A percentile compares a stretch with the other conserved stretches of the same genome.
Evolutionary conservation across 2,888 invertebrate species (phyloP).

Genomic region (Meta bourneti): DNA sequence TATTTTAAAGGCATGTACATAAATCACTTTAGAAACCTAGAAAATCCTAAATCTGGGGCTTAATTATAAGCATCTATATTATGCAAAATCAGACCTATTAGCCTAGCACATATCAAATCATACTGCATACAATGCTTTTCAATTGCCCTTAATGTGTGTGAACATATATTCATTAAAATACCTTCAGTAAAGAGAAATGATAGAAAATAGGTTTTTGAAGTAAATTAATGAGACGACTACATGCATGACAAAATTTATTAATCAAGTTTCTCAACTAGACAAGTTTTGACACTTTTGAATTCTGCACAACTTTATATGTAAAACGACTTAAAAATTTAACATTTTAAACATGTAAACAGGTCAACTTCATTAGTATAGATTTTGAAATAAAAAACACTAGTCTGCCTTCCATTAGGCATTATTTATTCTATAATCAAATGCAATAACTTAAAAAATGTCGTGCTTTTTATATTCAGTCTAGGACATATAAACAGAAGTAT

Average conservation of each 20-base stretch:
- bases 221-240: not conserved
- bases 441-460: constrained; percentile 61
- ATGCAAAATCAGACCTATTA: too few relatives aligned
- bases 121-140: too few relatives aligned
- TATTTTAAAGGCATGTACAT: too few relatives aligned
- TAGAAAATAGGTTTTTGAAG: too few relatives aligned
- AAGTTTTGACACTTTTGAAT: constrained; percentile 73
- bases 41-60: too few relatives aligned
- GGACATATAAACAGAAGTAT: constrained; percentile 47
- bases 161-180: too few relatives aligned
- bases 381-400: constrained; percentile 68
- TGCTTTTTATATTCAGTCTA: constrained; percentile 49
- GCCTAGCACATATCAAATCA: too few relatives aligned
- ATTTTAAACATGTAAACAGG: constrained; percentile 74
- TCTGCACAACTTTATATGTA: constrained; percentile 73
- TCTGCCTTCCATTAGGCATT: constrained; percentile 38
- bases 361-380: constrained; percentile 71
- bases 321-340: constrained; percentile 74
- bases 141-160: too few relatives aligned
- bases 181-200: too few relatives aligned
- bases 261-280: constrained; percentile 75
- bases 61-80: too few relatives aligned
- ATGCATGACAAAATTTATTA: constrained; percentile 74
- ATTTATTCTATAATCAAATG: constrained; percentile 42
- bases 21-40: too few relatives aligned